A percentile compares a stretch with the other conserved stretches of the same genome.
Conservation (phyloP, 2,797 vertebrate species). For the Enteromius mattozi region DNA sequence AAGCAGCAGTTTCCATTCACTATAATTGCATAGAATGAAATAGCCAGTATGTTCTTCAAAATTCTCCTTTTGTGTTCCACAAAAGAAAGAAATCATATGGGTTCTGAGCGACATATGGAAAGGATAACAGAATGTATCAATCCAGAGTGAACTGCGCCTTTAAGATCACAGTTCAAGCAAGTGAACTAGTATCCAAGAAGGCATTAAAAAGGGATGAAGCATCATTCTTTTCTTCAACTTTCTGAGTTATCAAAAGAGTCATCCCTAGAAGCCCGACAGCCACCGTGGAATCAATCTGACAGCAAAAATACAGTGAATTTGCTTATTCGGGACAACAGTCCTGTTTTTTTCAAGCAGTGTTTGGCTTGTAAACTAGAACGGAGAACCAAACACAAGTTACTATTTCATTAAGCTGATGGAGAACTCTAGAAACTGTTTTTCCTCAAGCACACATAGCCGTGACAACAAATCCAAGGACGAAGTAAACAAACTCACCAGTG, state of each 20-base stretch:
- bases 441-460: conserved; percentile 2
- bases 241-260: conserved; percentile 14
- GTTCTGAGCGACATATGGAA: background rate
- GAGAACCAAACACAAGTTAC: conserved; percentile 2
- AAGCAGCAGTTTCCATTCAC: background rate
- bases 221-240: conserved; percentile 22
- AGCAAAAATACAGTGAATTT: conserved; percentile 10
- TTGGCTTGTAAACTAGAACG: background rate
- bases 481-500: conserved; percentile 4
- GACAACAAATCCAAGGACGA: background rate
- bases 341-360: background rate
- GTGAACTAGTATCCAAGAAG: background rate
- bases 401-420: conserved; percentile 1
- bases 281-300: conserved; percentile 22
- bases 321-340: conserved; percentile 39
- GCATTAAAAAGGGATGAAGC: conserved; percentile 31
- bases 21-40: background rate
- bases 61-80: background rate
- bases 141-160: conserved; percentile 6
- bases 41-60: background rate
- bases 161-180: conserved; percentile 11
- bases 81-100: background rate
- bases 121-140: background rate
- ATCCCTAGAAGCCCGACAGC: background rate
- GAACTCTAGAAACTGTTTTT: conserved; percentile 13